These are phyloP conservation scores for Anthoscopus minutus DNA, from an alignment of 2,113 vertebrate species.

Conservation along the genomic window DNA sequence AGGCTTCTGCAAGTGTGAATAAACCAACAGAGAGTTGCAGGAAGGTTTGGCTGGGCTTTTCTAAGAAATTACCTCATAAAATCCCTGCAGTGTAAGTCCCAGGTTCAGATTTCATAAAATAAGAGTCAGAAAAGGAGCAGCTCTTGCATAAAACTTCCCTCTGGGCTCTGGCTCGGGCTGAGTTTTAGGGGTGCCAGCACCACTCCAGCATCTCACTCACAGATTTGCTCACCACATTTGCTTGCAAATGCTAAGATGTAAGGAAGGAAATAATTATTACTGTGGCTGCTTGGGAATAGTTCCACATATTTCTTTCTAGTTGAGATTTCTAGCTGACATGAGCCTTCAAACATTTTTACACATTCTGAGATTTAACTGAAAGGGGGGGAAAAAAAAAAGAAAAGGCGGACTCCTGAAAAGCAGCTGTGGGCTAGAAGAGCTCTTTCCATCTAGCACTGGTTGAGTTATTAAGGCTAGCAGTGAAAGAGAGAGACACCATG, in stretches of 20 bases:
- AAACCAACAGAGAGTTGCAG: neutral
- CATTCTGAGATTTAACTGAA: neutral
- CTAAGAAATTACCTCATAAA: neutral
- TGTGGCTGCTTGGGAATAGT: neutral
- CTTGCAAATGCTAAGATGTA: neutral
- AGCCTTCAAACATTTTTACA: neutral
- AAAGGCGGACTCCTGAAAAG: neutral
- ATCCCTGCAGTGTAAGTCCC: neutral
- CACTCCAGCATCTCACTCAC: fast-evolving
- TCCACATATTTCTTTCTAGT: neutral
- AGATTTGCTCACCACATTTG: neutral
- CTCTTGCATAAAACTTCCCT: neutral
- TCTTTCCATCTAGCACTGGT: neutral
- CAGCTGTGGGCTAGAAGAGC: neutral
- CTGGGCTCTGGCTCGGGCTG: neutral
- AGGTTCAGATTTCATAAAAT: neutral
- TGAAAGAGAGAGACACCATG: neutral
- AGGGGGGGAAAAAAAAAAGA: neutral
- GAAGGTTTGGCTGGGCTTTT: neutral
- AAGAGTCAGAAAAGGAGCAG: neutral
- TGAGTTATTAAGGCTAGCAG: neutral
- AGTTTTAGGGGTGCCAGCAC: neutral
- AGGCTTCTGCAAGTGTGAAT: neutral
- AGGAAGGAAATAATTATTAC: neutral
- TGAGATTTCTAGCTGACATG: neutral